These are phyloP conservation scores for Palythoa grandiflora DNA, from an alignment of 92 coral and sea anemone genomes.

Conservation along the genomic window DNA sequence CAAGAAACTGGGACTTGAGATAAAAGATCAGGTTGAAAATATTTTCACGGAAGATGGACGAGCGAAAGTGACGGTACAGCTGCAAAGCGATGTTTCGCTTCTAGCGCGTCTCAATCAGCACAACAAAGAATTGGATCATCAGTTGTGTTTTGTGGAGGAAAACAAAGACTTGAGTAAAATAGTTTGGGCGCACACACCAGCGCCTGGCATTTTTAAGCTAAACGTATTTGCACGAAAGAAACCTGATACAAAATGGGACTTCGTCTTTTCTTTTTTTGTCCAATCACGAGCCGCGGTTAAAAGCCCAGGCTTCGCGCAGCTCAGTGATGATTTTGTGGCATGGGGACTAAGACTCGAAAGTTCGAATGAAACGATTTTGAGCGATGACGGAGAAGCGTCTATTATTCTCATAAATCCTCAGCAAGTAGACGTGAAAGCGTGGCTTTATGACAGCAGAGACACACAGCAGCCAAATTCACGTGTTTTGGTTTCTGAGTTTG, in stretches of 20 bases:
- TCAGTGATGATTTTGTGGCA: conserved; percentile 76
- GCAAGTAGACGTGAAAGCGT: conserved; percentile 57
- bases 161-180: conserved; percentile 34
- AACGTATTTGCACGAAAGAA: conserved; percentile 81
- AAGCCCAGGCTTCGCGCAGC: conserved; percentile 77
- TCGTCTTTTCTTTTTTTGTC: conserved; percentile 66
- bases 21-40: conserved; percentile 73
- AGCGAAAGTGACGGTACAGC: conserved; percentile 58
- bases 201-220: conserved; percentile 76
- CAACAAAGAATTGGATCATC: conserved; percentile 65
- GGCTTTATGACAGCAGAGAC: conserved; percentile 56
- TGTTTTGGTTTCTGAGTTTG: conserved; percentile 60
- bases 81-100: conserved; percentile 63
- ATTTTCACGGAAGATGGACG: conserved; percentile 69
- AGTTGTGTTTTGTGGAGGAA: conserved; percentile 77
- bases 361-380: conserved; percentile 74
- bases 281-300: conserved; percentile 72
- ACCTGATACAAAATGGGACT: conserved; percentile 64
- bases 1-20: conserved; percentile 65
- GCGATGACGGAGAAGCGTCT: conserved; percentile 70
- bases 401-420: conserved; percentile 68
- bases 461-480: conserved; percentile 45
- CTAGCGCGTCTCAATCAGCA: conserved; percentile 73
- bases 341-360: conserved; percentile 91
- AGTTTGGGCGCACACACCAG: conserved; percentile 73